phyloP scores from a whole-genome alignment of 2,113 vertebrate species.

The Ranitomeya variabilis region DNA sequence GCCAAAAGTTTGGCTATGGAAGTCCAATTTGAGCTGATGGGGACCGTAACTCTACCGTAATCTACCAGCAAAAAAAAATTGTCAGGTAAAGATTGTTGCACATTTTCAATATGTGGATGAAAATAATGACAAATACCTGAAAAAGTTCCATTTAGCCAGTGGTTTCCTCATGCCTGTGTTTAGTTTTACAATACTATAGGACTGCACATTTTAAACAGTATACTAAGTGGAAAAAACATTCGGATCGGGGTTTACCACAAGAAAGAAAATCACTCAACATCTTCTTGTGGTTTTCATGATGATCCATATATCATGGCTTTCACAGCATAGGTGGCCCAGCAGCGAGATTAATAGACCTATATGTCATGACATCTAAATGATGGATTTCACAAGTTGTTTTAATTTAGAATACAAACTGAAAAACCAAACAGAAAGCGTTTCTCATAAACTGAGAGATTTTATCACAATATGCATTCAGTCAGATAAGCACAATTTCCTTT shows the following conservation, averaged over 20 bases:
- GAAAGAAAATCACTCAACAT: constrained; percentile 1
- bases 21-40: no score
- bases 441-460: neutral
- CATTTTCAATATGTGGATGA: neutral
- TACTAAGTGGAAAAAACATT: neutral
- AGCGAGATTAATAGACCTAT: constrained; percentile 10
- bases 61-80: no score
- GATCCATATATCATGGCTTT: neutral
- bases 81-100: no score
- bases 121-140: no score
- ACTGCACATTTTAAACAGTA: neutral
- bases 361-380: neutral
- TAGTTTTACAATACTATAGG: neutral
- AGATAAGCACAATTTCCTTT: neutral
- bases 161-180: neutral
- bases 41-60: no score
- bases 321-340: constrained; percentile 13
- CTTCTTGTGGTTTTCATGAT: constrained; percentile 3
- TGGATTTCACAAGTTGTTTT: neutral
- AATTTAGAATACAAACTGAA: constrained; percentile 9
- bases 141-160: neutral
- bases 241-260: neutral
- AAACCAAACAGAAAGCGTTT: neutral
- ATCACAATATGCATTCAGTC: neutral
- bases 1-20: no score